A percentile compares a stretch with the other conserved stretches of the same genome.
Evolutionary conservation across 2,797 vertebrate genomes (phyloP).

Genomic region (Mycteria americana): DNA sequence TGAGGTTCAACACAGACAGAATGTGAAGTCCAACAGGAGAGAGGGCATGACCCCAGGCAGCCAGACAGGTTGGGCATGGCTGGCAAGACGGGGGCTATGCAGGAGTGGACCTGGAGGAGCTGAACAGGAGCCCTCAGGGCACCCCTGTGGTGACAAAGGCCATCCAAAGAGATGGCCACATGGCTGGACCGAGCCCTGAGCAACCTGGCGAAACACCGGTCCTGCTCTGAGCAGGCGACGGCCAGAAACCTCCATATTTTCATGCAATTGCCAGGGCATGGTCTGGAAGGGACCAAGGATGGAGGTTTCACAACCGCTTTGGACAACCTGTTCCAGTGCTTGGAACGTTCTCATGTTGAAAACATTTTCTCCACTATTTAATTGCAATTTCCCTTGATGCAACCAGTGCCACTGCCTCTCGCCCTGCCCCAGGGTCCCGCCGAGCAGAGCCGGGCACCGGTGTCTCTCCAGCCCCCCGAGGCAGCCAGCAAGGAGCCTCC

Average conservation of each 20-base stretch:
- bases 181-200: background rate
- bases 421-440: background rate
- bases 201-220: background rate
- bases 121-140: background rate
- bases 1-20: background rate
- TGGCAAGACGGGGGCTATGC: background rate
- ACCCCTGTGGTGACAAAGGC: background rate
- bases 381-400: background rate
- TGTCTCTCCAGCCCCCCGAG: slow-evolving; percentile 20
- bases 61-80: background rate
- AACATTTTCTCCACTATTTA: background rate
- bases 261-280: accelerated
- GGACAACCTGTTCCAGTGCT: background rate
- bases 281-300: background rate
- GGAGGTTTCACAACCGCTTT: background rate
- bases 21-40: background rate
- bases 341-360: background rate
- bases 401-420: background rate
- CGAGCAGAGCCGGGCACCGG: background rate
- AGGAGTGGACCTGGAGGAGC: background rate
- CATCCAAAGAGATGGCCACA: background rate
- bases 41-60: background rate
- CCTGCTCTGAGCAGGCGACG: background rate
- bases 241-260: background rate
- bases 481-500: background rate